These are phyloP conservation scores for Sternotherus odoratus DNA, from an alignment of 2,797 vertebrate species.

Conservation along the genomic window DNA sequence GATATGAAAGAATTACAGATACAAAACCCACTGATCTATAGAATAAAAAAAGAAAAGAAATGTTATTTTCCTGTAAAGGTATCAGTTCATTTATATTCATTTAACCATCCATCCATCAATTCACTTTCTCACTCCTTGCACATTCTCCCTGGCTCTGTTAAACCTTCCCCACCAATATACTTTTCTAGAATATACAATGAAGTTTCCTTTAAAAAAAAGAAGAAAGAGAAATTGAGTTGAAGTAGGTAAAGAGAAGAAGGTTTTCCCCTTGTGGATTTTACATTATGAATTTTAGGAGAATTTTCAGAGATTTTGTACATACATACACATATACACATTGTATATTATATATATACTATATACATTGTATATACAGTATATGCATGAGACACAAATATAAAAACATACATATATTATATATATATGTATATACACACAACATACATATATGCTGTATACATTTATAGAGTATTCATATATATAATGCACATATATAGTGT, in stretches of 20 bases:
- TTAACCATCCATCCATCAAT: slow-evolving; percentile 89
- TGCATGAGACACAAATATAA: neutral
- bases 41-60: slow-evolving; percentile 87
- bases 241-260: slow-evolving; percentile 59
- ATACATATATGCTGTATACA: neutral
- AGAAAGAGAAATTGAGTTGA: slow-evolving; percentile 66
- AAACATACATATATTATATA: slow-evolving; percentile 6
- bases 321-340: neutral
- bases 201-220: slow-evolving; percentile 68
- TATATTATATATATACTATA: neutral
- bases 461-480: slow-evolving; percentile 59
- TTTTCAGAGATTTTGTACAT: slow-evolving; percentile 27
- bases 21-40: slow-evolving; percentile 89
- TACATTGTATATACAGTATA: neutral
- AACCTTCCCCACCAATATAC: slow-evolving; percentile 79
- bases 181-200: slow-evolving; percentile 83
- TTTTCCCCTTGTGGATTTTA: slow-evolving; percentile 34
- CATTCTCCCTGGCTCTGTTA: slow-evolving; percentile 83
- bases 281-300: slow-evolving; percentile 42
- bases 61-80: slow-evolving; percentile 88
- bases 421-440: neutral
- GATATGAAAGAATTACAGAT: slow-evolving; percentile 89
- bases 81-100: slow-evolving; percentile 91
- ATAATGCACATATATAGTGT: neutral
- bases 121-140: slow-evolving; percentile 85